Conservation (phyloP, 2,113 vertebrate species). For the Pandion haliaetus region DNA sequence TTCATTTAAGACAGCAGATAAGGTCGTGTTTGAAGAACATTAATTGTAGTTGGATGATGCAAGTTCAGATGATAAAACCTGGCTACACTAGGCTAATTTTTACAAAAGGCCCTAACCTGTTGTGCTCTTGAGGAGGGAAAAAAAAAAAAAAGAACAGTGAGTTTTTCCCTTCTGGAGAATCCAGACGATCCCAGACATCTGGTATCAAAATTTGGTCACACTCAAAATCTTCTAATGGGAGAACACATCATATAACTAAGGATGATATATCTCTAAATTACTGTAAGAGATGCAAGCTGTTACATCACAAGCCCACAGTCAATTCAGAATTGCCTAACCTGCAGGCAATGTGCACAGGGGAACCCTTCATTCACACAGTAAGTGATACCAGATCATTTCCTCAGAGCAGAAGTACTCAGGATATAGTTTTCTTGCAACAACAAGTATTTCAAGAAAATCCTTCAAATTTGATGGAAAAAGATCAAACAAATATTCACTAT, state of each 20-base stretch:
- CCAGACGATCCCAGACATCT: not conserved
- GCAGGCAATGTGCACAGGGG: not conserved
- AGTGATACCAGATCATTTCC: not conserved
- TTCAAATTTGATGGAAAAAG: too few species aligned
- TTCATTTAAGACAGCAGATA: not conserved
- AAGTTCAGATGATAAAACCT: not conserved
- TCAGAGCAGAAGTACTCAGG: not conserved
- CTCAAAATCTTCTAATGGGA: not conserved
- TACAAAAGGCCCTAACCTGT: not conserved
- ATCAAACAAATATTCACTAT: too few species aligned
- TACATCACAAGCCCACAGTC: not conserved
- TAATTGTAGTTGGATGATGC: not conserved
- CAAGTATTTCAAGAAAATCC: not conserved
- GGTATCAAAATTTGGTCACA: not conserved
- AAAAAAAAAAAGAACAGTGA: not conserved
- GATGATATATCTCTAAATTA: not conserved
- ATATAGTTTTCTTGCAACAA: not conserved
- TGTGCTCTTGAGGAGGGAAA: not conserved
- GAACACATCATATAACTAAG: not conserved
- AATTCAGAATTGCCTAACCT: not conserved
- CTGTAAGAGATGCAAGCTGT: not conserved
- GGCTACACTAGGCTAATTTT: not conserved
- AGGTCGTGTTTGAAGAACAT: not conserved
- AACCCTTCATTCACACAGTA: not conserved
- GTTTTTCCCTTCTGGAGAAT: not conserved